Percentiles rank a stretch among this genome's conserved stretches.
Conservation (phyloP, 2,888 invertebrate genomes). For the Drosophila infuscata region DNA sequence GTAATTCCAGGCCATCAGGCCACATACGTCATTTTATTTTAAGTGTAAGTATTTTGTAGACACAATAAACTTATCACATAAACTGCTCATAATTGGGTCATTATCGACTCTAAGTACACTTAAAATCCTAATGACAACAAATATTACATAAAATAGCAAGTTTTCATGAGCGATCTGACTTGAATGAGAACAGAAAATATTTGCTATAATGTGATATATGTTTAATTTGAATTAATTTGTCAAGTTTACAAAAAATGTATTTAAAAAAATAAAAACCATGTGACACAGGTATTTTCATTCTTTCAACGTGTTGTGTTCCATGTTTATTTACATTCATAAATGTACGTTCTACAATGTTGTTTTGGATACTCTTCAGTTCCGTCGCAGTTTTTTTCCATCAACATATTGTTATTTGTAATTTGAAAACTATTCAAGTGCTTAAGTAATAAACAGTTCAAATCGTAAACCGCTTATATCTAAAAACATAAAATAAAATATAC, state of each 20-base stretch:
- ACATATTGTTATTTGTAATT: conserved; percentile 38
- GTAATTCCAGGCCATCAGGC: background rate
- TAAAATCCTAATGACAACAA: background rate
- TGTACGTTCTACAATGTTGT: background rate
- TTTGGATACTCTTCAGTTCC: background rate
- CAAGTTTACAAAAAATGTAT: background rate
- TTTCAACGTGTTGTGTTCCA: no score
- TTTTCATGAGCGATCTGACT: background rate
- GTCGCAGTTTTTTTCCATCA: background rate
- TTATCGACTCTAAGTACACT: conserved; percentile 12
- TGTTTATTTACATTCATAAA: background rate
- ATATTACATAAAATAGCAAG: background rate
- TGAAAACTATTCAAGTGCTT: conserved; percentile 68
- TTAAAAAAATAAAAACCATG: background rate
- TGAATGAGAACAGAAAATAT: background rate
- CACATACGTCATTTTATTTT: background rate
- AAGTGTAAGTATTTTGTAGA: background rate
- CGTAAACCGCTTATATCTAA: conserved; percentile 19
- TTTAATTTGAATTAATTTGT: background rate
- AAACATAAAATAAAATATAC: conserved; percentile 4
- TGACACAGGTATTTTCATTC: background rate
- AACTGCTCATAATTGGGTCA: conserved; percentile 19
- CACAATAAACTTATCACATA: background rate
- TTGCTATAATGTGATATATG: background rate
- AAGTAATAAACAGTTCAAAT: conserved; percentile 57